phyloP scores from a whole-genome alignment of 2,888 invertebrate genomes.

The Melolontha melolontha region DNA sequence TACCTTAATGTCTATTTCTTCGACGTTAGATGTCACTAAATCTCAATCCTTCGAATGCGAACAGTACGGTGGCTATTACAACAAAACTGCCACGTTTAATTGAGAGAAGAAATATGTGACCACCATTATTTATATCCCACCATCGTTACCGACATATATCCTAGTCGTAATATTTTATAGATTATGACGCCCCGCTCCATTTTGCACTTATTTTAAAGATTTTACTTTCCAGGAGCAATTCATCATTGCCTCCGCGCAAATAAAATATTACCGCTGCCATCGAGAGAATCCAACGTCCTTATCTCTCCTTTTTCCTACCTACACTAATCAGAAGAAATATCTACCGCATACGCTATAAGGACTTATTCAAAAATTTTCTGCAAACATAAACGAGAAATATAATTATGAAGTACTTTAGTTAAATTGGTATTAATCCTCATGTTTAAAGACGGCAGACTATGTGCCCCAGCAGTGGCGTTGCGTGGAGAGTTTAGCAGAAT shows the following conservation, averaged over 20 bases:
- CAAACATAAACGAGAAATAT: no score
- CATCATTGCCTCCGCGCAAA: conserved; percentile 25
- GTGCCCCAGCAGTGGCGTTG: no score
- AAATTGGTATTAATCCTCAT: no score
- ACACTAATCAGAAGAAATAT: no score
- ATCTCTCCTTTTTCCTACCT: not conserved
- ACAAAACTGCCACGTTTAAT: conserved; percentile 29
- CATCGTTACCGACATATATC: conserved; percentile 32
- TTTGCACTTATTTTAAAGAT: conserved; percentile 40
- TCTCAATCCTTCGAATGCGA: conserved; percentile 24
- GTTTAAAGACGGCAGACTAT: no score
- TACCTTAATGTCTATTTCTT: conserved; percentile 16
- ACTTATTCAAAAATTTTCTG: no score
- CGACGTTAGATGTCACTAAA: conserved; percentile 32
- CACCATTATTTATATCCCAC: conserved; percentile 32
- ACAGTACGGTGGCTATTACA: conserved; percentile 6
- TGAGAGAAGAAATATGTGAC: conserved; percentile 37
- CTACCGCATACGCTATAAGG: no score
- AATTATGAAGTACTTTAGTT: no score
- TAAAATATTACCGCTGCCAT: conserved; percentile 25
- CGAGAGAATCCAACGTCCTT: conserved; percentile 1
- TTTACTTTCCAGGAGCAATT: conserved; percentile 33
- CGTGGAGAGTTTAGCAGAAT: no score
- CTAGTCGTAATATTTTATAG: conserved; percentile 34
- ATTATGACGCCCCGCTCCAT: conserved; percentile 38